These are phyloP conservation scores for Pocillopora damicornis DNA, from an alignment of 64 coral and sea anemone genomes.

Conservation along the genomic window DNA sequence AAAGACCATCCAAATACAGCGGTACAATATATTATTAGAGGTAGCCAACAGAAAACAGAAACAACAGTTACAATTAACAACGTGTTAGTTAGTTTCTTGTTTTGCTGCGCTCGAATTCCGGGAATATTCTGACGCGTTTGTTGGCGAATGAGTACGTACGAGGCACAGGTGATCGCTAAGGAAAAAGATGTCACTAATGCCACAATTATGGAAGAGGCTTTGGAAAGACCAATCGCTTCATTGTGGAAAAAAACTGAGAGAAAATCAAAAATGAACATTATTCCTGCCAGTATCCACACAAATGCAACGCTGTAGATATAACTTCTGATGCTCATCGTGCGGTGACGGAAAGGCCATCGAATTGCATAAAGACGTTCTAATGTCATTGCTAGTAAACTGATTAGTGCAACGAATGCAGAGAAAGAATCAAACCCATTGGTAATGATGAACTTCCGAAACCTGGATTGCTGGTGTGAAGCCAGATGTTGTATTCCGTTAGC, in stretches of 20 bases:
- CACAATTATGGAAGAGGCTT: neutral
- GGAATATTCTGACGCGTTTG: neutral
- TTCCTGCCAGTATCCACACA: neutral
- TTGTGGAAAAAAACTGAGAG: neutral
- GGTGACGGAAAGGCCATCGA: neutral
- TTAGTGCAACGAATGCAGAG: too few relatives aligned
- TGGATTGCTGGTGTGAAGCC: too few relatives aligned
- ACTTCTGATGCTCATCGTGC: neutral
- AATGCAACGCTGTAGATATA: neutral
- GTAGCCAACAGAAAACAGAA: neutral
- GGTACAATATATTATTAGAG: neutral
- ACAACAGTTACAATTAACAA: neutral
- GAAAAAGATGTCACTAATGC: too few relatives aligned
- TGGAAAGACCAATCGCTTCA: neutral
- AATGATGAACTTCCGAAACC: too few relatives aligned
- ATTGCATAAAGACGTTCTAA: constrained; percentile 1
- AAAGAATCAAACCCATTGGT: too few relatives aligned
- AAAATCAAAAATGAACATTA: too few relatives aligned
- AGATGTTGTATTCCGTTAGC: too few relatives aligned
- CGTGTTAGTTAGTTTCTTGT: neutral
- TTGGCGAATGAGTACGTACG: neutral
- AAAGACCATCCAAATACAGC: neutral
- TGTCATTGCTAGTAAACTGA: too few relatives aligned
- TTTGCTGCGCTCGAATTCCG: neutral
- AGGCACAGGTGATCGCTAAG: neutral